Percentiles rank a stretch among this genome's conserved stretches.
Evolutionary conservation across 2,113 vertebrate genomes (phyloP).

Genomic region (Phoenicopterus ruber): DNA sequence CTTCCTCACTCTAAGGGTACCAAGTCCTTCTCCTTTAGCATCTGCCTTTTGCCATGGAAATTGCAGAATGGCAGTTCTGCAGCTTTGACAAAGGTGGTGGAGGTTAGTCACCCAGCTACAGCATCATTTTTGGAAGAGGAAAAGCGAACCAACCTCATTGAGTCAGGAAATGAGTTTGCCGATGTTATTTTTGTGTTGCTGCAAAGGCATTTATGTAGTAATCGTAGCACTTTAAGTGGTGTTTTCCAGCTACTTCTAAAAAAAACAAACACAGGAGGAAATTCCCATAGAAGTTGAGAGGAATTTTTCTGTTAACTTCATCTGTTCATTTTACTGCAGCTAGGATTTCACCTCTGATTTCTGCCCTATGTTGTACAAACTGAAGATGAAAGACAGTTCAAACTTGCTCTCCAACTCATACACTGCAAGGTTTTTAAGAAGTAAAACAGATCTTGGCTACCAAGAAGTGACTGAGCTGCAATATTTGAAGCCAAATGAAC

Average conservation of each 20-base stretch:
- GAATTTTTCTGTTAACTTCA: neutral
- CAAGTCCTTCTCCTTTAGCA: neutral
- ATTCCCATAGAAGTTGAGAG: neutral
- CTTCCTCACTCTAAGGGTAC: neutral
- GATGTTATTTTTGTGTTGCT: neutral
- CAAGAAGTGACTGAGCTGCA: neutral
- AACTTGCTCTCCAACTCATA: neutral
- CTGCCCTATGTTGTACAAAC: neutral
- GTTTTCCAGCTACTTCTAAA: neutral
- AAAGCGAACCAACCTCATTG: neutral
- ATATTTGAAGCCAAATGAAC: neutral
- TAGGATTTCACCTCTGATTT: neutral
- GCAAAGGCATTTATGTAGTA: neutral
- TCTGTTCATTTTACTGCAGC: neutral
- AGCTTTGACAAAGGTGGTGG: neutral
- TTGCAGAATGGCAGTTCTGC: neutral
- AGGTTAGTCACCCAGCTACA: neutral
- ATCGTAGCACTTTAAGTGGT: neutral
- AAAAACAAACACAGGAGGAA: neutral
- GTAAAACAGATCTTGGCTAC: neutral
- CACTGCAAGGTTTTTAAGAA: neutral
- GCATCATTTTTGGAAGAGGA: neutral
- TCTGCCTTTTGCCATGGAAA: neutral
- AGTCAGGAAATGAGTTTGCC: neutral
- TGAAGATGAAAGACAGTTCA: neutral